These are phyloP conservation scores for Remorina albescens DNA, from an alignment of 2,797 vertebrate species.

Conservation along the genomic window DNA sequence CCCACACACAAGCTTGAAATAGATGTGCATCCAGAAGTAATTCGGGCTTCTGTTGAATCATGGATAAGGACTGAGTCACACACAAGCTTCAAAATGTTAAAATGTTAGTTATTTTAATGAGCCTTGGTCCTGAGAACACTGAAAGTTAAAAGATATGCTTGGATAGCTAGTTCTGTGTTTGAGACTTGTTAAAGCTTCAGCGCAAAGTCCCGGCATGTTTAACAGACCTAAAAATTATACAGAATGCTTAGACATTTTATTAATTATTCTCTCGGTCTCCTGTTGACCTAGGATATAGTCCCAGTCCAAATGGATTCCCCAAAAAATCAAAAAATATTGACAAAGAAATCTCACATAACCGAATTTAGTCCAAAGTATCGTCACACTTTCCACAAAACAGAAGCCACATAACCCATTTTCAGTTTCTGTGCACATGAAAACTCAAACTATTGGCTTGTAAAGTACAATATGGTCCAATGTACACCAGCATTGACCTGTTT, in stretches of 20 bases:
- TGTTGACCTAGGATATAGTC: not conserved
- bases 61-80: not conserved
- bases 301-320: not conserved
- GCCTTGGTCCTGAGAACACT: not conserved
- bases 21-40: constrained; percentile 16
- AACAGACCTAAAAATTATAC: constrained; percentile 20
- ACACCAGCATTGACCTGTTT: not conserved
- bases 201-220: constrained; percentile 16
- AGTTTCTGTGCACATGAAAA: not conserved
- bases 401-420: not conserved
- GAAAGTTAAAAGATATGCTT: constrained; percentile 16
- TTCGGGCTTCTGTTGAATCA: constrained; percentile 12
- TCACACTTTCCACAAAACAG: not conserved
- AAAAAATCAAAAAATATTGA: constrained; percentile 13
- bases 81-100: constrained; percentile 1
- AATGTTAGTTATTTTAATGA: constrained; percentile 20
- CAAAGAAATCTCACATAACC: not conserved
- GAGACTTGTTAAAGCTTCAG: constrained; percentile 36
- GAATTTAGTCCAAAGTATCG: not conserved
- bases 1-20: constrained; percentile 12
- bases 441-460: not conserved
- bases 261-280: constrained; percentile 9
- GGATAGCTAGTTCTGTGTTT: constrained; percentile 28
- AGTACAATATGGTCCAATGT: not conserved
- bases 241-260: constrained; percentile 12